These are phyloP conservation scores for Bungarus multicinctus DNA, from an alignment of 2,113 vertebrate species.

Conservation along the genomic window DNA sequence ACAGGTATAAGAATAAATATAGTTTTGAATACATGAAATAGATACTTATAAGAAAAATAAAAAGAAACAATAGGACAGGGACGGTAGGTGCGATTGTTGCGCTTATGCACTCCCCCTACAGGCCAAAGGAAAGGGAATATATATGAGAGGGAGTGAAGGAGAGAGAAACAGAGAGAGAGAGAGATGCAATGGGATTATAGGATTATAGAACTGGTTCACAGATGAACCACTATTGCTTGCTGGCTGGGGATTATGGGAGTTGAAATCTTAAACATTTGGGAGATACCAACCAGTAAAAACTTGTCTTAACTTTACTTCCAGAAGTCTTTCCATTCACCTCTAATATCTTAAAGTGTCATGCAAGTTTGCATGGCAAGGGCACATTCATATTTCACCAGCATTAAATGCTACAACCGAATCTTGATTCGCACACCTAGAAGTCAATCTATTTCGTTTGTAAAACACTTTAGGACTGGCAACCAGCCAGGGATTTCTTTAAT, in stretches of 20 bases:
- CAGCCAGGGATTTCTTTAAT: not conserved
- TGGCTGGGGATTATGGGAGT: not conserved
- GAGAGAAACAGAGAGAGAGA: not conserved
- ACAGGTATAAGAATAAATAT: too few relatives aligned
- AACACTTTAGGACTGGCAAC: not conserved
- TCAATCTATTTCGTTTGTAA: not conserved
- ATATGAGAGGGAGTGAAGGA: not conserved
- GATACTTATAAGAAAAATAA: too few relatives aligned
- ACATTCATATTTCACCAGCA: not conserved
- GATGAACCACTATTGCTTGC: not conserved
- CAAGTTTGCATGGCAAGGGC: too few relatives aligned
- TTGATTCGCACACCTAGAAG: not conserved
- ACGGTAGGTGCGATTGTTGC: too few relatives aligned
- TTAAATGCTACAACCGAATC: not conserved
- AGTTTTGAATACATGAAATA: too few relatives aligned
- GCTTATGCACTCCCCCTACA: too few relatives aligned
- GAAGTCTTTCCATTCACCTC: too few relatives aligned
- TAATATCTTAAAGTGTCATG: too few relatives aligned
- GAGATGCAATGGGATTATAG: not conserved
- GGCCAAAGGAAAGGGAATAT: not conserved
- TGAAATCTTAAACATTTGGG: too few relatives aligned
- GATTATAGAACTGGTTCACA: not conserved
- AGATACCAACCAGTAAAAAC: too few relatives aligned
- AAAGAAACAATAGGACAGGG: too few relatives aligned
- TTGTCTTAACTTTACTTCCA: too few relatives aligned